These are phyloP conservation scores for Jacana jacana DNA, from an alignment of 2,113 vertebrate genomes.

Conservation along the genomic window DNA sequence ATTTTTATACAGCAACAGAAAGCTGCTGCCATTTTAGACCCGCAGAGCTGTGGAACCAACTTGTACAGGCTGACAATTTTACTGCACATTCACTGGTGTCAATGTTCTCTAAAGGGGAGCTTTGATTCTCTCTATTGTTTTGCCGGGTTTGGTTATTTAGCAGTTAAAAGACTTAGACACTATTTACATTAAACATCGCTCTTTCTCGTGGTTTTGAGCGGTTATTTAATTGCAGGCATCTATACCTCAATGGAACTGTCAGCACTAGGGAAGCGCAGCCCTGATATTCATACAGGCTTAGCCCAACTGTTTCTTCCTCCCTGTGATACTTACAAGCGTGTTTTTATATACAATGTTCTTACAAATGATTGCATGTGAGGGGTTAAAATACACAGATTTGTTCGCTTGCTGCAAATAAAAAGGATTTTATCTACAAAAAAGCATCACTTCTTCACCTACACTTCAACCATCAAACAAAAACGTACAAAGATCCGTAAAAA, in stretches of 20 bases:
- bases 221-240: slow-evolving; percentile 61
- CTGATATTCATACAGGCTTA: slow-evolving; percentile 50
- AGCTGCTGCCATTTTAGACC: slow-evolving; percentile 75
- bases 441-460: not conserved
- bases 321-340: not conserved
- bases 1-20: slow-evolving; percentile 60
- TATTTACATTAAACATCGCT: slow-evolving; percentile 28
- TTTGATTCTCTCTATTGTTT: slow-evolving; percentile 56
- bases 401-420: not conserved
- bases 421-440: not conserved
- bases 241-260: slow-evolving; percentile 53
- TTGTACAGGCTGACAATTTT: slow-evolving; percentile 1
- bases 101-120: slow-evolving; percentile 10
- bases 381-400: not conserved
- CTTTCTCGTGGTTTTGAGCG: slow-evolving; percentile 47
- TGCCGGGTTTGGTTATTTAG: slow-evolving; percentile 41
- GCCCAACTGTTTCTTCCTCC: slow-evolving; percentile 50
- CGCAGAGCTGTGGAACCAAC: slow-evolving; percentile 25
- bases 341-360: not conserved
- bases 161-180: slow-evolving; percentile 53
- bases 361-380: not conserved
- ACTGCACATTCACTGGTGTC: not conserved
- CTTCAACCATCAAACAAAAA: not conserved
- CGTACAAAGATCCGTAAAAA: slow-evolving; percentile 42
- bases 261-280: slow-evolving; percentile 54